These are phyloP conservation scores for Xylocopa sonorina DNA, from an alignment of 1,140 invertebrate species.

Conservation along the genomic window DNA sequence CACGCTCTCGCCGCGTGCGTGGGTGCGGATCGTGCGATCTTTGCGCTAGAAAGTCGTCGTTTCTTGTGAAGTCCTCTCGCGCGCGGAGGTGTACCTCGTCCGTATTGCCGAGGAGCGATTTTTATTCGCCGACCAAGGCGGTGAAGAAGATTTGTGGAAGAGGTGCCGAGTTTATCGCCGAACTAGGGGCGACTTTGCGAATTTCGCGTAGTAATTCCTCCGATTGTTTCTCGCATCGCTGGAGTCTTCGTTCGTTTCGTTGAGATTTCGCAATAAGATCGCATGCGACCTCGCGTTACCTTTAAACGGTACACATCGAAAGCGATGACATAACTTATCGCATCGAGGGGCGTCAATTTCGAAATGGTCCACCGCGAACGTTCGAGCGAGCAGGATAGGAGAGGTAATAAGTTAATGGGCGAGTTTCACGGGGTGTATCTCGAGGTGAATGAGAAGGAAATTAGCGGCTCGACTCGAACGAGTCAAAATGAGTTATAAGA, in stretches of 20 bases:
- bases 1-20: conserved; percentile 11
- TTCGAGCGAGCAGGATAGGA: neutral
- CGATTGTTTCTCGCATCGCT: too few relatives aligned
- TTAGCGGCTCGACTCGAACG: conserved; percentile 36
- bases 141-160: neutral
- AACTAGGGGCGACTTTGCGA: too few relatives aligned
- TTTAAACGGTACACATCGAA: neutral
- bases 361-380: neutral
- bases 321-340: conserved; percentile 1
- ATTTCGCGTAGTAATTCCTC: too few relatives aligned
- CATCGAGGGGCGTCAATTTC: neutral
- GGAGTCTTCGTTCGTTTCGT: too few relatives aligned
- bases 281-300: neutral
- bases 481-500: conserved; percentile 56
- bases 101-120: neutral
- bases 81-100: conserved; percentile 8
- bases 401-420: conserved; percentile 27
- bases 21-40: conserved; percentile 30
- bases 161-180: too few relatives aligned
- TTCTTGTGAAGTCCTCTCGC: conserved; percentile 7
- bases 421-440: conserved; percentile 12
- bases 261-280: too few relatives aligned
- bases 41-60: conserved; percentile 27
- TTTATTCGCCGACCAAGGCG: neutral
- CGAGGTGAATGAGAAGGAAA: conserved; percentile 27